phyloP scores from a whole-genome alignment of 1,140 invertebrate genomes.

The Hylyphantes graminicola region DNA sequence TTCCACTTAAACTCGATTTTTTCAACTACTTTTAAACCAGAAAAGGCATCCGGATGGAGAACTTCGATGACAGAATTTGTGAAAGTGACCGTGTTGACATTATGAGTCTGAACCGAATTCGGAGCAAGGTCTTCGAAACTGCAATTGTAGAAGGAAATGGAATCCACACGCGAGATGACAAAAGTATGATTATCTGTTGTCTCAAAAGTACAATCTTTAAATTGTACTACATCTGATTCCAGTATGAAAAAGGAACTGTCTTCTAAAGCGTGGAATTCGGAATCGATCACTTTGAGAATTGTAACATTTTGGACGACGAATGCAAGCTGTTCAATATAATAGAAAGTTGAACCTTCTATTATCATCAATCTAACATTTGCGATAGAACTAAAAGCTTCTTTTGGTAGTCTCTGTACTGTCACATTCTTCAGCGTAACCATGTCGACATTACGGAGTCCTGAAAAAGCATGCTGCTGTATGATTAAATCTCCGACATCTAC shows the following conservation, averaged over 20 bases:
- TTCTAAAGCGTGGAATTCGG: not conserved
- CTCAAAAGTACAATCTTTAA: slow-evolving; percentile 14
- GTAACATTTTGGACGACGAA: slow-evolving; percentile 10
- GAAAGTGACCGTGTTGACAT: not conserved
- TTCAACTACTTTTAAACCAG: not conserved
- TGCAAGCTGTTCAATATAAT: not conserved
- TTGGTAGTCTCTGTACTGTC: not conserved
- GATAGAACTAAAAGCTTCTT: slow-evolving; percentile 5
- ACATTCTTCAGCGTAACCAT: slow-evolving; percentile 1
- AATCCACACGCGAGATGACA: slow-evolving; percentile 3
- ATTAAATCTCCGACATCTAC: slow-evolving; percentile 11
- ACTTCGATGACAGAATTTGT: not conserved
- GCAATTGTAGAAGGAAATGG: not conserved
- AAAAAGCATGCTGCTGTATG: not conserved
- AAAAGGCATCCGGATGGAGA: slow-evolving; percentile 9
- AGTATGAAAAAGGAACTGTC: not conserved
- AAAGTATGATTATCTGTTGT: slow-evolving; percentile 6
- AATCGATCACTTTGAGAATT: not conserved
- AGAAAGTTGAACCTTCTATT: not conserved
- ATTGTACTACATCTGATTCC: not conserved
- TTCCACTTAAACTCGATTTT: slow-evolving; percentile 9
- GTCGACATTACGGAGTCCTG: not conserved
- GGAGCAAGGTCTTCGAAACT: not conserved
- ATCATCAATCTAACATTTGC: not conserved
- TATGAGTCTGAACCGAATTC: not conserved